Percentiles rank a stretch among this genome's conserved stretches.
Evolutionary conservation across 2,797 vertebrate genomes (phyloP).

Genomic region (Buphagus erythrorhynchus): DNA sequence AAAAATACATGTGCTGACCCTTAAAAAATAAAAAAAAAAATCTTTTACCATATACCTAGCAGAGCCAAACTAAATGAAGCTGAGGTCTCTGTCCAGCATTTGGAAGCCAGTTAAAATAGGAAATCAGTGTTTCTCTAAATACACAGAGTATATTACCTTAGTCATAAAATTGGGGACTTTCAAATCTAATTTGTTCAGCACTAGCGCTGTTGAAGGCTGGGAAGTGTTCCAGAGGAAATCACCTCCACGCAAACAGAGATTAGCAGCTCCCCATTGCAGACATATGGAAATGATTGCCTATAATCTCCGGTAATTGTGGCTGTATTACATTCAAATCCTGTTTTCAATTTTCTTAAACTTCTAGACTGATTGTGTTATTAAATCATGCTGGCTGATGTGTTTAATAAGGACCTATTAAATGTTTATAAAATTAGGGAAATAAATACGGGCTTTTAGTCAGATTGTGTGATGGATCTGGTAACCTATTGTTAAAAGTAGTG

Average conservation of each 20-base stretch:
- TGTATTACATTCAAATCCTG: slow-evolving; percentile 93
- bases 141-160: slow-evolving; percentile 84
- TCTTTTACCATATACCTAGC: slow-evolving; percentile 54
- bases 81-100: slow-evolving; percentile 79
- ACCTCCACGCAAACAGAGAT: slow-evolving; percentile 93
- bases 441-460: slow-evolving; percentile 82
- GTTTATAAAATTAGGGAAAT: slow-evolving; percentile 90
- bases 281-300: slow-evolving; percentile 97
- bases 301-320: slow-evolving; percentile 97
- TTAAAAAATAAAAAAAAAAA: slow-evolving; percentile 1
- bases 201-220: slow-evolving; percentile 82
- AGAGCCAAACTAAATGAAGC: slow-evolving; percentile 80
- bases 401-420: slow-evolving; percentile 91
- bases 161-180: slow-evolving; percentile 86
- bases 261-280: slow-evolving; percentile 94
- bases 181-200: slow-evolving; percentile 86
- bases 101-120: slow-evolving; percentile 81
- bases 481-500: slow-evolving; percentile 80
- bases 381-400: slow-evolving; percentile 95
- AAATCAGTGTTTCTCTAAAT: slow-evolving; percentile 82
- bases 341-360: slow-evolving; percentile 96
- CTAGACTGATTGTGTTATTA: slow-evolving; percentile 97
- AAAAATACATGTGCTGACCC: slow-evolving; percentile 70
- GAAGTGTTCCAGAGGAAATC: slow-evolving; percentile 92
- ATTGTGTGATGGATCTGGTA: slow-evolving; percentile 80